phyloP scores from a whole-genome alignment of 1,140 invertebrate species.

The Drosophila punjabiensis region DNA sequence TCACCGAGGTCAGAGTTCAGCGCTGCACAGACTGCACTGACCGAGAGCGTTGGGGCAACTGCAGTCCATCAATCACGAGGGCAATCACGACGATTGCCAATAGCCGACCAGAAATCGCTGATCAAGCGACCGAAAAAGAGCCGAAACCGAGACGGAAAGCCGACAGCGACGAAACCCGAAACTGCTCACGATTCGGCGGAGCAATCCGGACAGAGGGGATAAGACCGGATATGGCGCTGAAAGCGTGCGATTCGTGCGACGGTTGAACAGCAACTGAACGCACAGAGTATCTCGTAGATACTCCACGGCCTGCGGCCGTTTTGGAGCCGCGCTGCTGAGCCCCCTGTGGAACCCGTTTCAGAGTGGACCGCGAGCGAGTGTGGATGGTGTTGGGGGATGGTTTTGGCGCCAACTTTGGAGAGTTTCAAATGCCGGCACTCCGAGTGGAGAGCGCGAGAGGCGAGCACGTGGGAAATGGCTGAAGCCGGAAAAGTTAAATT shows the following conservation, averaged over 20 bases:
- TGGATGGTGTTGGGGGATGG: constrained; percentile 53
- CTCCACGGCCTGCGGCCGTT: constrained; percentile 2
- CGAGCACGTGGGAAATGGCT: constrained; percentile 9
- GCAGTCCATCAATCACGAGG: constrained; percentile 72
- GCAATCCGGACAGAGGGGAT: constrained; percentile 5
- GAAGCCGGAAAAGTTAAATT: neutral
- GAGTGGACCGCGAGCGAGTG: constrained; percentile 27
- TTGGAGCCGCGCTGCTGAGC: constrained; percentile 57
- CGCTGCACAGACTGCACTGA: constrained; percentile 59
- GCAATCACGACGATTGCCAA: constrained; percentile 54
- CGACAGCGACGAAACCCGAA: constrained; percentile 20
- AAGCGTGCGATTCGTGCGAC: constrained; percentile 63
- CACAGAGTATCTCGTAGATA: constrained; percentile 9
- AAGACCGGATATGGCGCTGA: constrained; percentile 35
- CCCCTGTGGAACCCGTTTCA: constrained; percentile 52
- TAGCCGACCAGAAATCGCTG: constrained; percentile 57
- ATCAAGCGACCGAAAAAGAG: constrained; percentile 43
- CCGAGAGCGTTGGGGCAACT: constrained; percentile 60
- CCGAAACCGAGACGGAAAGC: constrained; percentile 32
- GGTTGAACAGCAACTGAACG: constrained; percentile 69
- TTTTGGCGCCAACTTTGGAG: constrained; percentile 75
- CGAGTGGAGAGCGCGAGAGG: constrained; percentile 21
- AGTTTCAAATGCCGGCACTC: constrained; percentile 60
- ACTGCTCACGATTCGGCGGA: constrained; percentile 25
- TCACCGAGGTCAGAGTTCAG: constrained; percentile 19